Conservation (phyloP, 2,888 invertebrate species). For the Serripes groenlandicus region DNA sequence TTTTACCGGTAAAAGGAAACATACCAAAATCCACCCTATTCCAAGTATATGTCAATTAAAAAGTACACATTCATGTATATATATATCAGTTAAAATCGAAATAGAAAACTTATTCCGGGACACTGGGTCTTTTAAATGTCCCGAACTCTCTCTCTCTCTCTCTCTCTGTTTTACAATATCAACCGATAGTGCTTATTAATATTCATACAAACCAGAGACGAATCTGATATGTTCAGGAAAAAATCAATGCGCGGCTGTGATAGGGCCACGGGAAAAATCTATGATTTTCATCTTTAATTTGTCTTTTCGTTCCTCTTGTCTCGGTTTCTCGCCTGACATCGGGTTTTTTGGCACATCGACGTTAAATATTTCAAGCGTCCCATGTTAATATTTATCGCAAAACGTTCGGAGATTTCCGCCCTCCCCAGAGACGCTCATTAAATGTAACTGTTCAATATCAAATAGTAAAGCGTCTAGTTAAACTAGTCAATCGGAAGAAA, state of each 20-base stretch:
- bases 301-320: background rate
- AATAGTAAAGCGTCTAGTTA: background rate
- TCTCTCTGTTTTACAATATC: no score
- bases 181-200: no score
- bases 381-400: constrained; percentile 1
- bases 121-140: no score
- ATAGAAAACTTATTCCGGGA: no score
- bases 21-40: no score
- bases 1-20: no score
- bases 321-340: background rate
- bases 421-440: constrained; percentile 13
- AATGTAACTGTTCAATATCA: constrained; percentile 27
- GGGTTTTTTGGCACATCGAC: background rate
- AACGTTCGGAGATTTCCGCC: constrained; percentile 13
- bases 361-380: constrained; percentile 9
- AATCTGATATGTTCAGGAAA: constrained; percentile 16
- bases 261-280: constrained; percentile 1
- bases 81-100: no score
- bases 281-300: constrained; percentile 15
- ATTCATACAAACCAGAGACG: constrained; percentile 9
- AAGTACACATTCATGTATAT: no score
- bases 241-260: constrained; percentile 43
- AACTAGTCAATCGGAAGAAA: constrained; percentile 6
- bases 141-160: no score
- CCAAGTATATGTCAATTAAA: no score